Percentiles rank a stretch among this genome's conserved stretches.
Conservation (phyloP, 2,797 vertebrate species). For the Acridotheres tristis region DNA sequence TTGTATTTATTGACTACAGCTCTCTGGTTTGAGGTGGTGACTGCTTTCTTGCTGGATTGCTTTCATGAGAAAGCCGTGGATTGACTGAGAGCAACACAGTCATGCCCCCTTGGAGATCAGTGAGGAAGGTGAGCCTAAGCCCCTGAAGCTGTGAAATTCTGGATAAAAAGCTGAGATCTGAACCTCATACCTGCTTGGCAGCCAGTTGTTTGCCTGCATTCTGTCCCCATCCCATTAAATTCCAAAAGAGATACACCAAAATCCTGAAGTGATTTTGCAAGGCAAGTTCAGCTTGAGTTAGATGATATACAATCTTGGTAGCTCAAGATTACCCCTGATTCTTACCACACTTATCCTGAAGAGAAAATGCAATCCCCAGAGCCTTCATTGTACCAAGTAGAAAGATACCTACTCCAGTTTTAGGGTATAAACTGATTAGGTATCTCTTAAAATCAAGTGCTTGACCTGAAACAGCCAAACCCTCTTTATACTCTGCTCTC, state of each 20-base stretch:
- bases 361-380: neutral
- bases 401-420: neutral
- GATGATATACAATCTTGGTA: neutral
- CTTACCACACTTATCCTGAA: neutral
- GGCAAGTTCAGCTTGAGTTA: neutral
- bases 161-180: neutral
- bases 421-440: neutral
- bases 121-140: neutral
- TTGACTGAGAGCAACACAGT: neutral
- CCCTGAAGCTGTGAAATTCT: neutral
- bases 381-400: neutral
- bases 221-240: neutral
- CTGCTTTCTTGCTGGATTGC: neutral
- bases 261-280: neutral
- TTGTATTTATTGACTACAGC: neutral
- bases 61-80: neutral
- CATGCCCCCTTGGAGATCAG: neutral
- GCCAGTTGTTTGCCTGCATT: neutral
- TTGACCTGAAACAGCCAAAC: neutral
- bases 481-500: neutral
- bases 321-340: neutral
- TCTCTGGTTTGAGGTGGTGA: neutral
- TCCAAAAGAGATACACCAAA: neutral
- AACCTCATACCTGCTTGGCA: neutral
- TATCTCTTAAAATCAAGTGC: neutral